Evolutionary conservation across 2,797 vertebrate genomes (phyloP).

Genomic region (Spinibarbus caldwelli): DNA sequence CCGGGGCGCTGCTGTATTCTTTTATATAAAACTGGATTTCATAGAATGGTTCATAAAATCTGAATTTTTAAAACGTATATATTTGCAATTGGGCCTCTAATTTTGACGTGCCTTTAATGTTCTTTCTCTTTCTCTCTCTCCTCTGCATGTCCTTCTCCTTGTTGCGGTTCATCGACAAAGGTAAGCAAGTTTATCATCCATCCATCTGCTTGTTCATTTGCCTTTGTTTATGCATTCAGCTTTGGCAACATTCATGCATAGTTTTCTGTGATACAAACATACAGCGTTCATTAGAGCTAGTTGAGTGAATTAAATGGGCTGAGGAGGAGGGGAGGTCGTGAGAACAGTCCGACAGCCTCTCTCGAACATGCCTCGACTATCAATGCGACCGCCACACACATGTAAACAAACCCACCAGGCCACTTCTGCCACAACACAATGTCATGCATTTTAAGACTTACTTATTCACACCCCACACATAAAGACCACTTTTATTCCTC

Average conservation of each 20-base stretch:
- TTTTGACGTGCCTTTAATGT: constrained; percentile 25
- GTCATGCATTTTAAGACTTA: constrained; percentile 50
- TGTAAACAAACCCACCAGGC: constrained; percentile 50
- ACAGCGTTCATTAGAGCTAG: constrained; percentile 29
- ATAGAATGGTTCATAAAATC: neutral
- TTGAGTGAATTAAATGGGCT: constrained; percentile 14
- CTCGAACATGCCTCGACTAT: constrained; percentile 47
- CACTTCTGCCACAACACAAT: constrained; percentile 32
- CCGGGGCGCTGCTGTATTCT: neutral
- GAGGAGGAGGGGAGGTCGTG: constrained; percentile 47
- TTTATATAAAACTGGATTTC: neutral
- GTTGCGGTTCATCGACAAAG: constrained; percentile 44
- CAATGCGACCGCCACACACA: constrained; percentile 31
- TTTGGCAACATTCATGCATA: constrained; percentile 10
- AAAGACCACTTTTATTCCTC: constrained; percentile 54
- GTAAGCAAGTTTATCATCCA: constrained; percentile 49
- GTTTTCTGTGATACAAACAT: constrained; percentile 10
- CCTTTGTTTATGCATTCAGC: neutral
- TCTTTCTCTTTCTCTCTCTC: constrained; percentile 22
- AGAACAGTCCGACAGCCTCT: constrained; percentile 48
- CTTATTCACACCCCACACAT: constrained; percentile 42
- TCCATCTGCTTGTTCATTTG: constrained; percentile 20
- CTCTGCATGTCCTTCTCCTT: constrained; percentile 26
- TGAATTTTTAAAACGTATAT: neutral
- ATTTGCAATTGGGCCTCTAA: neutral